A percentile compares a stretch with the other conserved stretches of the same genome.
Conservation (phyloP, 2,797 vertebrate genomes). For the Okamejei kenojei region DNA sequence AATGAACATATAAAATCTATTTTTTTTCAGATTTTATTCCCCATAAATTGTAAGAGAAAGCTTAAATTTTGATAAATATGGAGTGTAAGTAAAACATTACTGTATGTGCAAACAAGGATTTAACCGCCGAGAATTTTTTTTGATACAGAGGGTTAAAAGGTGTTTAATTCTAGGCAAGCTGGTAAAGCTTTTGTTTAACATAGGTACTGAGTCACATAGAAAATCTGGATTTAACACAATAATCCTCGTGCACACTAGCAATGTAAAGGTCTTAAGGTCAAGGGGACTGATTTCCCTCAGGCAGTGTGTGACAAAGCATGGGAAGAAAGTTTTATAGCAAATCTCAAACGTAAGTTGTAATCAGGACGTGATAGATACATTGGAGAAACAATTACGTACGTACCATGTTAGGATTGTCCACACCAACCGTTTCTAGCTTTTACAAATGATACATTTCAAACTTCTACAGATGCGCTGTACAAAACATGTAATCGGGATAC, state of each 20-base stretch:
- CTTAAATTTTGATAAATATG: constrained; percentile 32
- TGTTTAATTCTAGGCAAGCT: constrained; percentile 30
- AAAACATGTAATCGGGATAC: no score
- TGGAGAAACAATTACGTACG: not conserved
- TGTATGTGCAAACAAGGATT: constrained; percentile 26
- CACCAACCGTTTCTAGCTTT: not conserved
- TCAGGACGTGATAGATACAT: constrained; percentile 13
- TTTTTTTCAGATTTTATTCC: not conserved
- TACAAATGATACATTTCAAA: constrained; percentile 7
- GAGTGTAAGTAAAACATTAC: constrained; percentile 33
- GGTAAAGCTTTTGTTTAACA: not conserved
- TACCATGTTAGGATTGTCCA: not conserved
- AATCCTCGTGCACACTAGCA: not conserved
- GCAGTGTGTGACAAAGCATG: not conserved
- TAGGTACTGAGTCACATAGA: not conserved
- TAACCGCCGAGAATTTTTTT: constrained; percentile 1
- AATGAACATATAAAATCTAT: constrained; percentile 38
- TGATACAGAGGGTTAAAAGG: not conserved
- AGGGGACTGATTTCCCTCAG: not conserved
- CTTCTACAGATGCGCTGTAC: no score
- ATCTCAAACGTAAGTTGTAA: not conserved
- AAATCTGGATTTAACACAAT: not conserved
- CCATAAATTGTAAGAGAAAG: constrained; percentile 14
- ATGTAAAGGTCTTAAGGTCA: not conserved
- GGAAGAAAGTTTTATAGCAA: not conserved